Evolutionary conservation across 1,140 invertebrate species (phyloP).

Genomic region (Ylistrum balloti): DNA sequence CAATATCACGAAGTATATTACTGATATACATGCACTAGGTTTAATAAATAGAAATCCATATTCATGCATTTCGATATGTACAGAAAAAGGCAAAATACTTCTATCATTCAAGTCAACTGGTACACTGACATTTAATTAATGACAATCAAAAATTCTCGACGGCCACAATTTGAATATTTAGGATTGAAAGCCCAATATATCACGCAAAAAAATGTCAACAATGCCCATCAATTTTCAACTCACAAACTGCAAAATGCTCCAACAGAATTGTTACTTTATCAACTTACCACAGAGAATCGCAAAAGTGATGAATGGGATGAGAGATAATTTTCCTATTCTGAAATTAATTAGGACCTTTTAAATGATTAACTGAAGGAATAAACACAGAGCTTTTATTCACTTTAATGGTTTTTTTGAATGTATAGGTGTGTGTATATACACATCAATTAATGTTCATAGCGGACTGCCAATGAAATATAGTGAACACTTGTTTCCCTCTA

Average conservation of each 20-base stretch:
- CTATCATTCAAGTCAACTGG: slow-evolving; percentile 22
- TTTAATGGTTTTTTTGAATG: slow-evolving; percentile 34
- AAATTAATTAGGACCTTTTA: slow-evolving; percentile 1
- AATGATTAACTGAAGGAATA: slow-evolving; percentile 2
- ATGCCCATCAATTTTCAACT: slow-evolving; percentile 7
- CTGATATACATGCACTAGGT: neutral
- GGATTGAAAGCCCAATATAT: slow-evolving; percentile 32
- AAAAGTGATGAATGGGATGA: neutral
- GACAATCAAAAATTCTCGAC: slow-evolving; percentile 13
- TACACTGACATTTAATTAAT: slow-evolving; percentile 36
- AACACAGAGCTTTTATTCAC: slow-evolving; percentile 8
- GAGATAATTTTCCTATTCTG: neutral
- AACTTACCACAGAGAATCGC: neutral
- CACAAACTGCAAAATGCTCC: slow-evolving; percentile 10
- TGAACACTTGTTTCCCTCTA: neutral
- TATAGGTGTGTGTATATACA: neutral
- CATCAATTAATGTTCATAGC: neutral
- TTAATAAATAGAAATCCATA: slow-evolving; percentile 35
- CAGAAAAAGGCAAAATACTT: neutral
- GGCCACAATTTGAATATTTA: slow-evolving; percentile 22
- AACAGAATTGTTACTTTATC: slow-evolving; percentile 5
- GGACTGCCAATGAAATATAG: neutral
- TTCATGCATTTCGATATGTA: slow-evolving; percentile 22
- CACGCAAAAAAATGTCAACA: slow-evolving; percentile 27
- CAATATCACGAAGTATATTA: slow-evolving; percentile 15